Conservation (phyloP, 2,888 invertebrate species). For the Bombylius discolor region DNA sequence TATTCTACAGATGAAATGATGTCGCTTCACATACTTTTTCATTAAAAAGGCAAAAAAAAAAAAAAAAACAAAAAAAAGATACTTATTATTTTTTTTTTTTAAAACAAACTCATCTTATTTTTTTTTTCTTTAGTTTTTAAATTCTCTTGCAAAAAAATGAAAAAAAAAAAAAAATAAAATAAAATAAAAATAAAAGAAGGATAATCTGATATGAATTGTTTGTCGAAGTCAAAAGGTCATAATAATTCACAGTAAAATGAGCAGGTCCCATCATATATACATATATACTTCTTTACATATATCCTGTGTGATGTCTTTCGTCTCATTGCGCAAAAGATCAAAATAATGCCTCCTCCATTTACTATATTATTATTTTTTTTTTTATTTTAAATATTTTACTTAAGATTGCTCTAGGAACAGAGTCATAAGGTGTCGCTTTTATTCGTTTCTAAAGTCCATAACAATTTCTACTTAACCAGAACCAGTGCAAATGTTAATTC, state of each 20-base stretch:
- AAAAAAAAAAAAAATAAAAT: too few species aligned
- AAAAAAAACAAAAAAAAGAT: too few species aligned
- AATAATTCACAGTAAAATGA: constrained; percentile 8
- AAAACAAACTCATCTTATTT: background rate
- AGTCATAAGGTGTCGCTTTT: constrained; percentile 15
- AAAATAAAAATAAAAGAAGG: too few species aligned
- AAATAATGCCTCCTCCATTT: background rate
- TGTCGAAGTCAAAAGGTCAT: constrained; percentile 10
- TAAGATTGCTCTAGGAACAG: background rate
- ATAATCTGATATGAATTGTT: constrained; percentile 11
- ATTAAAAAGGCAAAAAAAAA: too few species aligned
- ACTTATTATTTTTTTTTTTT: background rate
- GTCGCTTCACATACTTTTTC: too few species aligned
- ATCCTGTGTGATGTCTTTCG: background rate
- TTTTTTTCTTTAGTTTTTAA: too few species aligned
- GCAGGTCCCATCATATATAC: background rate
- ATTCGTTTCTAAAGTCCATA: constrained; percentile 13
- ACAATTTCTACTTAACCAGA: constrained; percentile 10
- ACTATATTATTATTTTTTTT: background rate
- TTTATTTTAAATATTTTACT: background rate
- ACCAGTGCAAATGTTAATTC: constrained; percentile 1
- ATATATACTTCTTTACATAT: background rate
- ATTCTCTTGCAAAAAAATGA: too few species aligned
- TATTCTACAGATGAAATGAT: too few species aligned
- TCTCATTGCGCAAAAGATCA: constrained; percentile 1